A percentile compares a stretch with the other conserved stretches of the same genome.
These are phyloP conservation scores for Asbolus verrucosus DNA, from an alignment of 1,140 invertebrate genomes.

Conservation along the genomic window DNA sequence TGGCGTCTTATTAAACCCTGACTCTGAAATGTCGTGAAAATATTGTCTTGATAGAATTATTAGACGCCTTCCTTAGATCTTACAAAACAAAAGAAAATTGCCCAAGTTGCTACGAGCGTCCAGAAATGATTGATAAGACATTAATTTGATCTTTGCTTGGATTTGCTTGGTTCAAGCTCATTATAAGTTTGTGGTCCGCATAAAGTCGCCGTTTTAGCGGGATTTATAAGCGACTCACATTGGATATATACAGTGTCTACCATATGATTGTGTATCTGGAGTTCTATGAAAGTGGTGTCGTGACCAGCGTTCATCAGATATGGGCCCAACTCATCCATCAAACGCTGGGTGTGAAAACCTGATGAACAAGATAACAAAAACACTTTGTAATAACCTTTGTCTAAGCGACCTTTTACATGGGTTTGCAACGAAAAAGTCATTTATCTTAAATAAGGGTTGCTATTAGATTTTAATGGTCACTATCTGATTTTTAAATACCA, in stretches of 20 bases:
- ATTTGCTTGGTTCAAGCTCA: slow-evolving; percentile 21
- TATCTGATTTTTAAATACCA: slow-evolving; percentile 56
- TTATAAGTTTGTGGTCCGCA: slow-evolving; percentile 7
- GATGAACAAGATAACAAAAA: slow-evolving; percentile 64
- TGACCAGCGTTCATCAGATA: slow-evolving; percentile 64
- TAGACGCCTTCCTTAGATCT: not conserved
- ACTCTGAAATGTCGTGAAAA: slow-evolving; percentile 25
- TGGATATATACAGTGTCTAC: slow-evolving; percentile 53
- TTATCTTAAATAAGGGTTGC: slow-evolving; percentile 64
- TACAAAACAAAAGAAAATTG: slow-evolving; percentile 24
- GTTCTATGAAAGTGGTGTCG: slow-evolving; percentile 60
- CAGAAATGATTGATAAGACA: slow-evolving; percentile 26
- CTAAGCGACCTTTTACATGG: slow-evolving; percentile 63
- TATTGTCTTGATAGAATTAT: slow-evolving; percentile 21
- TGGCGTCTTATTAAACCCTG: slow-evolving; percentile 41
- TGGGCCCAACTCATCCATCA: slow-evolving; percentile 63
- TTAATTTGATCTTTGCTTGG: slow-evolving; percentile 39
- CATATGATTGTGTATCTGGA: slow-evolving; percentile 57
- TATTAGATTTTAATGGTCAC: slow-evolving; percentile 58
- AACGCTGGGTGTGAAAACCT: slow-evolving; percentile 63
- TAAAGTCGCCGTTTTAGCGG: slow-evolving; percentile 15
- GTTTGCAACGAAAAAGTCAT: slow-evolving; percentile 62
- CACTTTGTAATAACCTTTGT: slow-evolving; percentile 65
- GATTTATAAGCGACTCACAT: slow-evolving; percentile 40
- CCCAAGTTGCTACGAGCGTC: no score